A percentile compares a stretch with the other conserved stretches of the same genome.
phyloP scores from a whole-genome alignment of 2,888 invertebrate species.

The Sericinus montela region DNA sequence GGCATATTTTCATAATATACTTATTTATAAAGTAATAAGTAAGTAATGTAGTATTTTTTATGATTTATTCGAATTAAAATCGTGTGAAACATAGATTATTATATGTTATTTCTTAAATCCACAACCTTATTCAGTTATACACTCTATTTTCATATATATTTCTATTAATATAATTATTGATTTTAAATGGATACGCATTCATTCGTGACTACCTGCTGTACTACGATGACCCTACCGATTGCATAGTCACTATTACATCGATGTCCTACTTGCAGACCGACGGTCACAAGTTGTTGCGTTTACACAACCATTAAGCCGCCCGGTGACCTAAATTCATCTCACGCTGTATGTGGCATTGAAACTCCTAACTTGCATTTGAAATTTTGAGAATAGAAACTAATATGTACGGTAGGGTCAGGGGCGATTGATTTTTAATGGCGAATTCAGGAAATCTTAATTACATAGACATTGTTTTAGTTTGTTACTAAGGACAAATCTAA shows the following conservation, averaged over 20 bases:
- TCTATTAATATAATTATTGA: no score
- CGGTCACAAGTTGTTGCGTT: constrained; percentile 18
- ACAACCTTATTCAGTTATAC: no score
- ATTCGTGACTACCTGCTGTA: constrained; percentile 5
- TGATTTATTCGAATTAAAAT: no score
- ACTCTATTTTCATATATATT: no score
- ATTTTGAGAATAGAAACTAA: constrained; percentile 48
- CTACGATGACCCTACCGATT: constrained; percentile 16
- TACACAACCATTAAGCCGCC: constrained; percentile 21
- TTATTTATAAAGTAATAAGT: no score
- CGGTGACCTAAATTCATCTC: constrained; percentile 41
- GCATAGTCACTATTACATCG: constrained; percentile 42
- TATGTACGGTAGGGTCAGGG: constrained; percentile 51
- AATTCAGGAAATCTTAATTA: no score
- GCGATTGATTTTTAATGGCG: constrained; percentile 23
- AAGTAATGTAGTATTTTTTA: no score
- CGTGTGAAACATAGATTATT: no score
- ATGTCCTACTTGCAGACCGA: constrained; percentile 43
- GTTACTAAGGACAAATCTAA: no score
- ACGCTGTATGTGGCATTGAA: constrained; percentile 53
- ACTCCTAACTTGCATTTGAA: constrained; percentile 35
- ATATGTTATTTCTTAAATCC: no score
- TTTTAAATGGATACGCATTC: not conserved
- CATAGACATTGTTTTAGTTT: no score
- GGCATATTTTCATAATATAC: no score